Evolutionary conservation across 2,797 vertebrate species (phyloP).

Genomic region (Mionectes olivaceus): DNA sequence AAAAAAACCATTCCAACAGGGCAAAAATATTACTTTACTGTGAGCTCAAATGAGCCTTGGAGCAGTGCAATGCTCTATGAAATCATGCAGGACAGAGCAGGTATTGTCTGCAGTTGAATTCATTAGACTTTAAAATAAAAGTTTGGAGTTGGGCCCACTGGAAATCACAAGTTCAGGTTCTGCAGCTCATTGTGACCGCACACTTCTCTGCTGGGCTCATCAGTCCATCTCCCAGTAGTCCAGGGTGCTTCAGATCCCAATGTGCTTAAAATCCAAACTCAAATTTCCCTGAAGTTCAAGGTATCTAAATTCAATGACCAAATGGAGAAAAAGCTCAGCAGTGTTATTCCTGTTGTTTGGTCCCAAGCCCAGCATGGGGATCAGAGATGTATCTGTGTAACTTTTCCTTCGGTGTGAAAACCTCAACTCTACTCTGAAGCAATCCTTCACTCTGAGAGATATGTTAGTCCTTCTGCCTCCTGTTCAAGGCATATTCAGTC

Average conservation of each 20-base stretch:
- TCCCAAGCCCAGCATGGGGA: background rate
- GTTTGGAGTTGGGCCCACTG: background rate
- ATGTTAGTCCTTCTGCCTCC: background rate
- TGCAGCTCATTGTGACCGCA: background rate
- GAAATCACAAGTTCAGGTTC: background rate
- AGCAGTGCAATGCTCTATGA: background rate
- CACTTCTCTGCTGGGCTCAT: background rate
- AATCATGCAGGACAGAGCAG: background rate
- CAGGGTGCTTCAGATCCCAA: background rate
- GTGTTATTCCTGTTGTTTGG: background rate
- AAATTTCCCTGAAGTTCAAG: background rate
- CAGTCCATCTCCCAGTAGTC: background rate
- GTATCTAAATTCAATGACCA: background rate
- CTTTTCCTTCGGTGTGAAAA: background rate
- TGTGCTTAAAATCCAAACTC: background rate
- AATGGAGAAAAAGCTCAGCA: background rate
- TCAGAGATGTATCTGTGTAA: background rate
- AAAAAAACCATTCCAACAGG: background rate
- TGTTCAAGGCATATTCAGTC: background rate
- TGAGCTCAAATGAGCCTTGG: conserved; percentile 15
- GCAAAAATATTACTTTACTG: conserved; percentile 44
- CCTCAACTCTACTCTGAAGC: background rate
- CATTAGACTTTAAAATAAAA: background rate
- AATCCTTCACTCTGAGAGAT: background rate
- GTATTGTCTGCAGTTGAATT: conserved; percentile 24